Evolutionary conservation across 2,113 vertebrate species (phyloP).

Genomic region (Clarias batrachus): DNA sequence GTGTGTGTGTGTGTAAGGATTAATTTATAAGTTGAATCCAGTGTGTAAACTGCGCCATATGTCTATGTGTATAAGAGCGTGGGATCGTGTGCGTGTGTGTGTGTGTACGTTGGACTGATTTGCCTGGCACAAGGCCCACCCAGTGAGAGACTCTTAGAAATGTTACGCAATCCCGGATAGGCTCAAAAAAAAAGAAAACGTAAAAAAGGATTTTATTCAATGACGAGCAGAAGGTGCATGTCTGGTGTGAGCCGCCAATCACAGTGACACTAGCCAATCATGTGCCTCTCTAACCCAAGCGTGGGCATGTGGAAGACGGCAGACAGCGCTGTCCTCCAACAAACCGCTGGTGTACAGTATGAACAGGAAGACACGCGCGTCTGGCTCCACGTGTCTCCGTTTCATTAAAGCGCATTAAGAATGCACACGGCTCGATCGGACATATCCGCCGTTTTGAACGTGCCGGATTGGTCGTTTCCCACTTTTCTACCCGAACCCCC

Average conservation of each 20-base stretch:
- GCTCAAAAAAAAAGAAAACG: background rate
- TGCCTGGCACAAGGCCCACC: constrained; percentile 17
- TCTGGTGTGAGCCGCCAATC: background rate
- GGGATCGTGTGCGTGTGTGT: background rate
- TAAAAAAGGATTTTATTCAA: background rate
- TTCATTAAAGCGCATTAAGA: background rate
- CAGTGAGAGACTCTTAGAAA: background rate
- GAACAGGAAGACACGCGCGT: too few species aligned
- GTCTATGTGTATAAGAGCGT: background rate
- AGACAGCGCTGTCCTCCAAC: too few species aligned
- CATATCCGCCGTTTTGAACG: background rate
- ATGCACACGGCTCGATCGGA: background rate
- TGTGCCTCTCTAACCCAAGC: too few species aligned
- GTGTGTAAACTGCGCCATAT: background rate
- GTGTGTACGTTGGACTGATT: background rate
- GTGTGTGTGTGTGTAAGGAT: background rate
- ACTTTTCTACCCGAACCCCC: constrained; percentile 29
- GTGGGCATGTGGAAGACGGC: too few species aligned
- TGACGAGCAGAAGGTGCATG: background rate
- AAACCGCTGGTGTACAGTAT: too few species aligned
- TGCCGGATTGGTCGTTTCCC: constrained; percentile 16
- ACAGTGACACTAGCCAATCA: too few species aligned
- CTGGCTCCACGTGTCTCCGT: background rate
- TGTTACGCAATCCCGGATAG: background rate
- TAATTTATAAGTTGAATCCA: background rate